A percentile compares a stretch with the other conserved stretches of the same genome.
phyloP scores from a whole-genome alignment of 2,888 invertebrate genomes.

The Andrena minutula region DNA sequence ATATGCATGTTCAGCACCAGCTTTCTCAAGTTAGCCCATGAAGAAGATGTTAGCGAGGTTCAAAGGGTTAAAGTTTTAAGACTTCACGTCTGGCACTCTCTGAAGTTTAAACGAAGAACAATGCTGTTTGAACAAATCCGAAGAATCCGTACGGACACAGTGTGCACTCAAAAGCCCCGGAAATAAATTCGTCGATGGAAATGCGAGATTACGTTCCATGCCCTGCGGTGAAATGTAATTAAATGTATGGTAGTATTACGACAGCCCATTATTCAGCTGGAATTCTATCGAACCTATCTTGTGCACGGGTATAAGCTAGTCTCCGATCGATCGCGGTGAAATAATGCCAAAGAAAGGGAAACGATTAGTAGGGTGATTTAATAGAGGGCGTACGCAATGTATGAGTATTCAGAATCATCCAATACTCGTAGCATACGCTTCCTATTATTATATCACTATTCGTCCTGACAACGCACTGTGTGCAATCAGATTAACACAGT shows the following conservation, averaged over 20 bases:
- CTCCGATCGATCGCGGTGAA: conserved; percentile 4
- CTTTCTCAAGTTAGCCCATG: background rate
- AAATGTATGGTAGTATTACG: background rate
- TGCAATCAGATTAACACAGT: conserved; percentile 69
- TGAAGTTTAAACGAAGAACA: background rate
- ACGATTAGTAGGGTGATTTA: conserved; percentile 48
- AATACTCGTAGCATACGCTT: conserved; percentile 72
- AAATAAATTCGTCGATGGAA: background rate
- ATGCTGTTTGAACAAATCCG: background rate
- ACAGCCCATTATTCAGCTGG: background rate
- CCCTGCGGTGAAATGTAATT: background rate
- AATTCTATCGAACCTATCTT: background rate
- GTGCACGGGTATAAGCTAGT: background rate
- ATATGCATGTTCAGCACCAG: conserved; percentile 26
- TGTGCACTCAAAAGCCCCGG: background rate
- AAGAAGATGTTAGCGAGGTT: conserved; percentile 3
- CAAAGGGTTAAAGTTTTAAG: conserved; percentile 38
- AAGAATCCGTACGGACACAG: background rate
- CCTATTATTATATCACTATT: conserved; percentile 73
- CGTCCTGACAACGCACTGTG: conserved; percentile 54
- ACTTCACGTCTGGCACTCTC: background rate
- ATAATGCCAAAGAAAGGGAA: conserved; percentile 10
- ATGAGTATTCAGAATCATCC: conserved; percentile 79
- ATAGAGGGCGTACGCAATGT: conserved; percentile 80
- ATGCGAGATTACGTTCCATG: background rate